Evolutionary conservation across 2,113 vertebrate genomes (phyloP), one percentile per base, ranked within the genome.

Genomic region (Oryzias javanicus): DNA sequence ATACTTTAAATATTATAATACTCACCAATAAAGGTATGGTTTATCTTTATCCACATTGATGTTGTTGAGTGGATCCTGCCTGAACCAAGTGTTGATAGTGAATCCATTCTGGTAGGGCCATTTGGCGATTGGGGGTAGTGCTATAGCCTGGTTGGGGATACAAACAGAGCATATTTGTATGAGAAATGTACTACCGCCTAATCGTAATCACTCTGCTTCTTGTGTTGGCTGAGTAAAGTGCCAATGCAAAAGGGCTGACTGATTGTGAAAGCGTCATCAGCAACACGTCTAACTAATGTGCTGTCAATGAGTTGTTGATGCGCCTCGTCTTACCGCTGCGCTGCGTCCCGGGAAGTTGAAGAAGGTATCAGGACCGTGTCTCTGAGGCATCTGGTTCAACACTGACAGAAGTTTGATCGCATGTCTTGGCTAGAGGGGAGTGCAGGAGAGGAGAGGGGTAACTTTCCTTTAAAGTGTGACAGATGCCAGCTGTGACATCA

Each of bases 101-200:
- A 99, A 99, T 72, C 97, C 97, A 64, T 96, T 99, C 86, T 99
- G 97, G 86, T 99, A 99, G 93, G 97, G 97, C 97, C 97, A 99
- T 93, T 98, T 98, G 84, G 97, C 97, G 89, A 99, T 99, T 66
- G 97, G 97, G 73, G 97, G 97, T 92, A 99, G 91, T 17, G 97
- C 97, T 80, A 99, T 99, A 77, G 97, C 97, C 97, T 99, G 56
- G 16, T 14, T 4, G 55, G 16, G 63, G 18, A 80, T 5, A 48
- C 55, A 82, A 2, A 27, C 16, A 54, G n/a, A 47, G 7, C n/a
- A 16, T 15, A 45, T 35, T 12, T 35, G 10, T 35, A 35, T 35
- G 35, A 35, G 8, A 35, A 35, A 10, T 35, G 10, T 59, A n/a
- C 50, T 42, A 64, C 52, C 51, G 63, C 27, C 44, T 57, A 6